These are phyloP conservation scores for Oligia latruncula DNA, from an alignment of 2,888 invertebrate species.

Conservation along the genomic window DNA sequence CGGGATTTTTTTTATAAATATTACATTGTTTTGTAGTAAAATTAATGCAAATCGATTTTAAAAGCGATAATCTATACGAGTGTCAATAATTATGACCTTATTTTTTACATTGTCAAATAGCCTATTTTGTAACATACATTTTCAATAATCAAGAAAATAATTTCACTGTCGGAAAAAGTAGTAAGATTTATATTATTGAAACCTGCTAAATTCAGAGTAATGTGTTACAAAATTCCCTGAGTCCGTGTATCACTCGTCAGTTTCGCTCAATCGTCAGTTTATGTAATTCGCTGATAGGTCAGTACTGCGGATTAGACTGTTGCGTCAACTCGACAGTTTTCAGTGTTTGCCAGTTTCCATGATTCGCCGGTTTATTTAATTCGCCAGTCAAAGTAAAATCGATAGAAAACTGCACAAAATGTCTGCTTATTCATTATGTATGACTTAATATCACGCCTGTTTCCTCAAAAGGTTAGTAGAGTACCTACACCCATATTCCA, in stretches of 20 bases:
- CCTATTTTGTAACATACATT: neutral
- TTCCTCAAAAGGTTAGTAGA: too few species aligned
- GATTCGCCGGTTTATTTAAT: neutral
- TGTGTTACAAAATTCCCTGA: neutral
- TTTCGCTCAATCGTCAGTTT: neutral
- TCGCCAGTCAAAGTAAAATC: neutral
- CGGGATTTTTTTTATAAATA: too few species aligned
- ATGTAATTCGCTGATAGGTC: neutral
- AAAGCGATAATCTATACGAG: too few species aligned
- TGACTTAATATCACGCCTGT: neutral
- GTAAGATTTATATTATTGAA: neutral
- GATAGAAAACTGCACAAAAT: neutral
- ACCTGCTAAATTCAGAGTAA: neutral
- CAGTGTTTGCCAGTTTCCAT: neutral
- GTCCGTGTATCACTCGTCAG: neutral
- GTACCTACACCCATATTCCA: neutral
- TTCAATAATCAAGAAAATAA: neutral
- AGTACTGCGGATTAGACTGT: neutral
- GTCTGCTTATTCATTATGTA: neutral
- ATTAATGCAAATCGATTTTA: too few species aligned
- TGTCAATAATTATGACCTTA: too few species aligned
- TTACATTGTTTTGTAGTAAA: too few species aligned
- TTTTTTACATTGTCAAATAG: too few species aligned
- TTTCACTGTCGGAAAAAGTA: neutral
- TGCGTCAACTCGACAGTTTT: neutral